Percentiles rank a stretch among this genome's conserved stretches.
Evolutionary conservation across 1,140 invertebrate species (phyloP).

Genomic region (Sitobion miscanthi): DNA sequence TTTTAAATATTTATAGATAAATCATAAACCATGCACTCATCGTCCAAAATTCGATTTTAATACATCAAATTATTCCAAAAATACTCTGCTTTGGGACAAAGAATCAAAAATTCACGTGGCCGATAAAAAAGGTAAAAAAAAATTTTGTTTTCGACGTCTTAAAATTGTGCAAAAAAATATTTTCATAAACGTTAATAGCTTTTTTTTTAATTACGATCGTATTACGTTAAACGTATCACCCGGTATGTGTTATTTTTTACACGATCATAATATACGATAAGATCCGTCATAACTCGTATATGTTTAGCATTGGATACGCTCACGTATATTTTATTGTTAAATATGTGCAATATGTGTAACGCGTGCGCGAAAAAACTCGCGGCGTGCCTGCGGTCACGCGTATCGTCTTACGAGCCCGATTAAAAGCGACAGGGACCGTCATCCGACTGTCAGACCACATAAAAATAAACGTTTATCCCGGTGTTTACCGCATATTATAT

Average conservation of each 20-base stretch:
- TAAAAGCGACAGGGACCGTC: constrained; percentile 10
- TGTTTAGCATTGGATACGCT: neutral
- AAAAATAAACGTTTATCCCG: neutral
- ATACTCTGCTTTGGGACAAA: neutral
- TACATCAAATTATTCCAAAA: neutral
- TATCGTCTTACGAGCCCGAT: constrained; percentile 3
- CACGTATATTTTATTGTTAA: neutral
- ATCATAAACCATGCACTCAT: too few relatives aligned
- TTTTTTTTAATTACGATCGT: neutral
- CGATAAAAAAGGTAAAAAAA: neutral
- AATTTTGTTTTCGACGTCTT: neutral
- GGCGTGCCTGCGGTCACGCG: neutral
- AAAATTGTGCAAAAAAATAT: neutral
- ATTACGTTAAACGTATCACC: neutral
- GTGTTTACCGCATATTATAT: neutral
- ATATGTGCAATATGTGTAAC: neutral
- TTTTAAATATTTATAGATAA: neutral
- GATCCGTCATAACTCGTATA: neutral
- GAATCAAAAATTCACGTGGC: too few relatives aligned
- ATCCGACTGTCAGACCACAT: neutral
- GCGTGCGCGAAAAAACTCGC: neutral
- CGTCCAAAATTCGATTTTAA: neutral
- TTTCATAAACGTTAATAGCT: neutral
- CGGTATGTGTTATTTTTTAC: neutral
- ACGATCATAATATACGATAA: neutral